A percentile compares a stretch with the other conserved stretches of the same genome.
Conservation (phyloP, 1,140 invertebrate genomes). For the Hycleus phaleratus region DNA sequence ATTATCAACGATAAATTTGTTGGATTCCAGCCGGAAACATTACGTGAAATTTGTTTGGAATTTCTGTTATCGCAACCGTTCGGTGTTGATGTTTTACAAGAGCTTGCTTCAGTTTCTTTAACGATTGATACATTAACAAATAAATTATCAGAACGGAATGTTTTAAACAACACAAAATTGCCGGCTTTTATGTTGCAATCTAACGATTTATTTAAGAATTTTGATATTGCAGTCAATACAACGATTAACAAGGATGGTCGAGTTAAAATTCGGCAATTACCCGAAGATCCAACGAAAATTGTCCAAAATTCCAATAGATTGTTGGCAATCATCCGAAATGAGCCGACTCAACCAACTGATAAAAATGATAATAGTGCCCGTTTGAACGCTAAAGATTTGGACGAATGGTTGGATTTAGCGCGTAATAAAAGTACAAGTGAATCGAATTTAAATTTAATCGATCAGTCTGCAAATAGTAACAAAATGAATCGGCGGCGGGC, state of each 20-base stretch:
- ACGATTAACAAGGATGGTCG: constrained; percentile 19
- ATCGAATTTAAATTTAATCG: constrained; percentile 17
- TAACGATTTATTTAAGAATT: neutral
- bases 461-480: constrained; percentile 36
- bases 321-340: constrained; percentile 48
- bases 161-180: constrained; percentile 3
- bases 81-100: constrained; percentile 55
- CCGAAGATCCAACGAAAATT: constrained; percentile 34
- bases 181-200: constrained; percentile 3
- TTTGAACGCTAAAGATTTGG: constrained; percentile 42
- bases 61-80: constrained; percentile 56
- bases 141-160: constrained; percentile 12
- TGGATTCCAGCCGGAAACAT: constrained; percentile 31
- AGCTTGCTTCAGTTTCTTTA: constrained; percentile 56
- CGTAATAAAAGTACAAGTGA: constrained; percentile 33
- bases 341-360: constrained; percentile 8
- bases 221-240: constrained; percentile 15
- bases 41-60: constrained; percentile 53
- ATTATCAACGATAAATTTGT: constrained; percentile 34
- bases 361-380: constrained; percentile 28
- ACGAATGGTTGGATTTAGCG: constrained; percentile 48
- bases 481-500: constrained; percentile 41
- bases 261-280: constrained; percentile 14
- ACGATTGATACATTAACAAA: constrained; percentile 41
- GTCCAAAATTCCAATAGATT: constrained; percentile 41